phyloP scores from a whole-genome alignment of 2,797 vertebrate genomes.

The Lateolabrax maculatus region DNA sequence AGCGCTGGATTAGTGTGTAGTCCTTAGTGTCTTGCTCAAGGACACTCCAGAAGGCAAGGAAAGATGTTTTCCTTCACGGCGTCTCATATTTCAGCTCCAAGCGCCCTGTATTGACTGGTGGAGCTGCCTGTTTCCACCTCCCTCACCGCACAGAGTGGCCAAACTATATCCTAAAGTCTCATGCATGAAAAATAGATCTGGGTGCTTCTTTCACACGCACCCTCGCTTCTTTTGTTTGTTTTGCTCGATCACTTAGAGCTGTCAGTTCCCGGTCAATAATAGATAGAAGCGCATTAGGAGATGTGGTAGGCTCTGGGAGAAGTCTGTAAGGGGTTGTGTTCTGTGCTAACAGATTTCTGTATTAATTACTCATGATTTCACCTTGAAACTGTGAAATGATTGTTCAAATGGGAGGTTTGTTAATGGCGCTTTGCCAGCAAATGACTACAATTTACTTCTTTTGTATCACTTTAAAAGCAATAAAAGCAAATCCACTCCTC shows the following conservation, averaged over 20 bases:
- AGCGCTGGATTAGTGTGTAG: conserved; percentile 3
- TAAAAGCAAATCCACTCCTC: background rate
- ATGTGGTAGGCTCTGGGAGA: background rate
- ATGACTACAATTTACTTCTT: background rate
- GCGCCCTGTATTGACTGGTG: conserved; percentile 24
- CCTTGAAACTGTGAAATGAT: conserved; percentile 6
- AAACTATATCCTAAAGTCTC: conserved; percentile 26
- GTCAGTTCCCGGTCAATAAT: conserved; percentile 32
- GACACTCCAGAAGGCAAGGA: conserved; percentile 19
- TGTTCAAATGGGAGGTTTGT: background rate
- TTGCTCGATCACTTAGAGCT: conserved; percentile 38
- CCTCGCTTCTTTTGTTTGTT: conserved; percentile 30
- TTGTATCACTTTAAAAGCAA: background rate
- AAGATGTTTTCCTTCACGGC: conserved; percentile 7
- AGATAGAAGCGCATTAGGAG: conserved; percentile 10
- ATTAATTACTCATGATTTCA: conserved; percentile 17
- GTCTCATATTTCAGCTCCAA: conserved; percentile 31
- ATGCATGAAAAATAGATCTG: conserved; percentile 49
- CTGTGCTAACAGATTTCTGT: background rate
- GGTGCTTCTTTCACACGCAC: conserved; percentile 3
- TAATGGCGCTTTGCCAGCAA: background rate
- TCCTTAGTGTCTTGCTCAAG: conserved; percentile 30
- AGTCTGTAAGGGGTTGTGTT: background rate
- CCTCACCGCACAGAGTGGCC: background rate
- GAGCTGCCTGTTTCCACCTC: conserved; percentile 14